Conservation (phyloP, 2,113 vertebrate genomes). For the Acrocephalus arundinaceus region DNA sequence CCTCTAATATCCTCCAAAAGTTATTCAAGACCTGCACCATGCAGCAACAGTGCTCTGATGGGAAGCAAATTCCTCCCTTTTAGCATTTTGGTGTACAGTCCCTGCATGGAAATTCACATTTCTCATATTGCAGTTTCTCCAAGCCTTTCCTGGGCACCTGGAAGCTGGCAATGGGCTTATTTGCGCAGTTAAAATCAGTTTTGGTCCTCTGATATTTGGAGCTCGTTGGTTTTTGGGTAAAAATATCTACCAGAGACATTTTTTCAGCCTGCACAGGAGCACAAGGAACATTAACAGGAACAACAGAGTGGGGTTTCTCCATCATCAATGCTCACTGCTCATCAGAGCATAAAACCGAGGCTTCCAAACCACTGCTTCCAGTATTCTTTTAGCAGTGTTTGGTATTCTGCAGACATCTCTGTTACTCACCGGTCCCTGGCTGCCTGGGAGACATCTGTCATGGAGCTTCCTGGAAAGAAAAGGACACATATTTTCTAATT, state of each 20-base stretch:
- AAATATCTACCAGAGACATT: background rate
- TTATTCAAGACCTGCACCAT: background rate
- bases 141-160: background rate
- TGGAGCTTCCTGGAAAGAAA: background rate
- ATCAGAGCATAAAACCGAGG: background rate
- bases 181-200: background rate
- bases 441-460: slow-evolving; percentile 11
- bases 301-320: background rate
- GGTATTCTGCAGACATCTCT: background rate
- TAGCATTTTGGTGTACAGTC: background rate
- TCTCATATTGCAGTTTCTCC: background rate
- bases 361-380: background rate
- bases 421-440: slow-evolving; percentile 55
- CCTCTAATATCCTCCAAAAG: background rate
- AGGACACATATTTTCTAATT: background rate
- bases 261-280: background rate
- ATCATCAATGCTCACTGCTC: background rate
- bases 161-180: background rate
- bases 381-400: background rate
- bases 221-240: background rate
- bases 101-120: background rate
- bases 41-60: background rate
- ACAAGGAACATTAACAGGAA: background rate
- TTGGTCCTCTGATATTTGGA: background rate
- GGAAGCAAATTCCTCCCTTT: background rate